These are phyloP conservation scores for Gastrophysa polygoni DNA, from an alignment of 2,888 invertebrate genomes.

Conservation along the genomic window DNA sequence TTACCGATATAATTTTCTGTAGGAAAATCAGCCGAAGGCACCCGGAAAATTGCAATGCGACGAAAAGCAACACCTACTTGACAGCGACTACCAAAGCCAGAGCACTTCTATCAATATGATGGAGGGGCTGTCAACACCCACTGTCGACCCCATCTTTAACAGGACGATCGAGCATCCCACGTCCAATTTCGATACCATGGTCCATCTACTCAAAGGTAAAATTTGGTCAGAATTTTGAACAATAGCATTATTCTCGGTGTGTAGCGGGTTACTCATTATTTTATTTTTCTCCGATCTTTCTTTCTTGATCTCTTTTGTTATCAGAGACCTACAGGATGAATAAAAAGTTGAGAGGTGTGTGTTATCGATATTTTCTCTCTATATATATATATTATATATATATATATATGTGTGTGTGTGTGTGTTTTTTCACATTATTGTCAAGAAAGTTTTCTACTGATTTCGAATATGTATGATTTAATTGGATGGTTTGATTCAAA, in stretches of 20 bases:
- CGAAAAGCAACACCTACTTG: conserved; percentile 74
- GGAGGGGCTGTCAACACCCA: conserved; percentile 31
- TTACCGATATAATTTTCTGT: neutral
- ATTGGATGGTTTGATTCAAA: too few species aligned
- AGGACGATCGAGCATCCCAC: conserved; percentile 78
- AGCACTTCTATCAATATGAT: conserved; percentile 41
- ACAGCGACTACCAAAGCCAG: conserved; percentile 53
- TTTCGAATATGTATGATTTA: too few species aligned
- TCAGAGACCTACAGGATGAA: too few species aligned
- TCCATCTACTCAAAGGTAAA: conserved; percentile 69
- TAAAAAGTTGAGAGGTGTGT: too few species aligned
- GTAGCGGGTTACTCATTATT: neutral
- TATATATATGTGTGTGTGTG: too few species aligned
- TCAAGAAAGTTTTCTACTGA: too few species aligned
- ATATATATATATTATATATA: too few species aligned
- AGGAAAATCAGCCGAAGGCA: conserved; percentile 29
- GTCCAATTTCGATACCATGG: conserved; percentile 78
- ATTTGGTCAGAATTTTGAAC: conserved; percentile 74
- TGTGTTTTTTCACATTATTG: too few species aligned
- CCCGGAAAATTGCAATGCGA: conserved; percentile 62
- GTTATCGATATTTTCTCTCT: too few species aligned
- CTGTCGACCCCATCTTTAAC: conserved; percentile 67
- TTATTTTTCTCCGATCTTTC: neutral
- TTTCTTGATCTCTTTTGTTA: too few species aligned
- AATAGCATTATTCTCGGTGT: conserved; percentile 64